Conservation (phyloP, 2,113 vertebrate genomes). For the Empidonax traillii region DNA sequence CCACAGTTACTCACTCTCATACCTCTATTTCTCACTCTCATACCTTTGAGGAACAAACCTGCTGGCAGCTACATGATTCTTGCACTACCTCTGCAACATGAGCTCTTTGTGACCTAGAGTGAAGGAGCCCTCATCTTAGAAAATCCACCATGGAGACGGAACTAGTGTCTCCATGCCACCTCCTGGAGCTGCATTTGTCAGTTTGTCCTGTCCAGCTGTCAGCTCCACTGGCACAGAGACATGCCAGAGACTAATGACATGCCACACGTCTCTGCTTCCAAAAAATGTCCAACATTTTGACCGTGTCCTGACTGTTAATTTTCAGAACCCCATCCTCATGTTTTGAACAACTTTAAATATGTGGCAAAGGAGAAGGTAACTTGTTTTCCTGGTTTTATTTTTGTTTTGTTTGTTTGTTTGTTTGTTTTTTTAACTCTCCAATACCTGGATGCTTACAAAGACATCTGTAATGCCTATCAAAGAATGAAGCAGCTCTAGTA, state of each 20-base stretch:
- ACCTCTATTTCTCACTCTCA: background rate
- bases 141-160: accelerated
- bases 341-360: background rate
- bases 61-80: background rate
- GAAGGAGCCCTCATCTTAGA: background rate
- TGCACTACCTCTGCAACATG: background rate
- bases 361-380: background rate
- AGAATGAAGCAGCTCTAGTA: background rate
- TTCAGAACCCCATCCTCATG: background rate
- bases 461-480: background rate
- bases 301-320: background rate
- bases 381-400: background rate
- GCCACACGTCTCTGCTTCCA: background rate
- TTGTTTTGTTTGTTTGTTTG: background rate
- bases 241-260: background rate
- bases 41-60: background rate
- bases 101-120: background rate
- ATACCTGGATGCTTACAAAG: background rate
- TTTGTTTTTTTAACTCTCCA: background rate
- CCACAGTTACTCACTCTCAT: background rate
- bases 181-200: background rate
- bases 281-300: background rate
- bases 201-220: background rate
- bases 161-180: background rate
- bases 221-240: background rate